These are phyloP conservation scores for Crotalus viridis DNA, from an alignment of 2,113 vertebrate genomes.

Conservation along the genomic window DNA sequence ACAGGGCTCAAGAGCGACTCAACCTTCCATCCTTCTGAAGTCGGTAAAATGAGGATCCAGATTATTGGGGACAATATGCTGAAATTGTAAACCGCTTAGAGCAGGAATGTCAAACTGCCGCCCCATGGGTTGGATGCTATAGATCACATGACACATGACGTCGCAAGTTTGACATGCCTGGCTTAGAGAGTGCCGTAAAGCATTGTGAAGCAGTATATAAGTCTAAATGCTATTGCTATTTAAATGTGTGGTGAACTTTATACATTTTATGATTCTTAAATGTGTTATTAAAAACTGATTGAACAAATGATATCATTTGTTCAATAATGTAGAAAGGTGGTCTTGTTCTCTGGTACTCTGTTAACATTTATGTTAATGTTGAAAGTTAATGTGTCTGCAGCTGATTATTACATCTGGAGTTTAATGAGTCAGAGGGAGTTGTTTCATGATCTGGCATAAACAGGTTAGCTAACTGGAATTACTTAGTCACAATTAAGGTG, in stretches of 20 bases:
- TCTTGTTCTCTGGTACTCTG: not conserved
- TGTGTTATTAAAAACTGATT: not conserved
- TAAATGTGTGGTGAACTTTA: not conserved
- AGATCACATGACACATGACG: too few species aligned
- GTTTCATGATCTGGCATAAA: conserved; percentile 40
- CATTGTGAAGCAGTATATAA: not conserved
- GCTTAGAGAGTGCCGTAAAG: not conserved
- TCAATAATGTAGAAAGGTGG: not conserved
- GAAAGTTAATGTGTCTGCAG: conserved; percentile 9
- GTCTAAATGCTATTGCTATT: not conserved
- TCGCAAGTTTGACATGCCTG: too few species aligned
- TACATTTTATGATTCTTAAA: not conserved
- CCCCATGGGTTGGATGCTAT: too few species aligned
- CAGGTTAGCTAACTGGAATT: conserved; percentile 42
- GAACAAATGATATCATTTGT: not conserved
- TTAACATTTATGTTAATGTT: not conserved
- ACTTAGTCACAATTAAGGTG: conserved; percentile 31
- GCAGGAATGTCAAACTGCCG: too few species aligned
- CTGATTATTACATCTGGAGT: conserved; percentile 25
- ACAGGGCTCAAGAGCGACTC: not conserved
- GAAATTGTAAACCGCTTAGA: not conserved
- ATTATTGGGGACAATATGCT: not conserved
- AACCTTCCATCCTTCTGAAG: not conserved
- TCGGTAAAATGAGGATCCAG: not conserved
- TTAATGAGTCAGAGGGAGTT: conserved; percentile 43